Percentiles rank a stretch among this genome's conserved stretches.
These are phyloP conservation scores for Parnassius glacialis DNA, from an alignment of 2,888 invertebrate genomes.

Conservation along the genomic window DNA sequence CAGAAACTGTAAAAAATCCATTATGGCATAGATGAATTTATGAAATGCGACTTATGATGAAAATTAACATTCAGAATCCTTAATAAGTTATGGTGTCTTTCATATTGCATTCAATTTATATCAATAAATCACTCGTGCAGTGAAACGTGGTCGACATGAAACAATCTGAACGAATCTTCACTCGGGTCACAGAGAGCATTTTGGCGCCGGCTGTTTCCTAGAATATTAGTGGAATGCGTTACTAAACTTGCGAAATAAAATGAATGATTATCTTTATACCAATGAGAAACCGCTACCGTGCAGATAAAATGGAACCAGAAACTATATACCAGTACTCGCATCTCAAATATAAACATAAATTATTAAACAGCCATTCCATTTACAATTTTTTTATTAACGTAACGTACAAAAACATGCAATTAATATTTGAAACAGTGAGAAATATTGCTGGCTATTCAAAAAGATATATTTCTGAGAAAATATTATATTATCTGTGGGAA, in stretches of 20 bases:
- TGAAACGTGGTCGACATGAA: slow-evolving; percentile 42
- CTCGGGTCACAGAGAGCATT: slow-evolving; percentile 74
- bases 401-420: slow-evolving; percentile 22
- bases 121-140: slow-evolving; percentile 13
- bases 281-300: neutral
- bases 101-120: neutral
- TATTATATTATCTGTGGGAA: neutral
- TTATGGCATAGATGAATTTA: neutral
- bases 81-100: slow-evolving; percentile 1
- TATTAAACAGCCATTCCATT: slow-evolving; percentile 42
- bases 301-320: no score
- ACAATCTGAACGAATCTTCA: slow-evolving; percentile 52
- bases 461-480: neutral
- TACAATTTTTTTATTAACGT: slow-evolving; percentile 34
- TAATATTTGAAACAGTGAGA: neutral
- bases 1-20: neutral
- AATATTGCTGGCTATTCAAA: slow-evolving; percentile 4
- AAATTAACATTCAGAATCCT: slow-evolving; percentile 34
- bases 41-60: slow-evolving; percentile 11
- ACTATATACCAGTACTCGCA: no score
- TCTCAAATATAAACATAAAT: slow-evolving; percentile 5
- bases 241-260: slow-evolving; percentile 13
- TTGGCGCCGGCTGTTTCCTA: slow-evolving; percentile 68
- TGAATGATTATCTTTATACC: neutral
- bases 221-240: slow-evolving; percentile 57